Percentiles rank a stretch among this genome's conserved stretches.
Conservation (phyloP, 2,888 invertebrate genomes). For the Sepioteuthis lessoniana region DNA sequence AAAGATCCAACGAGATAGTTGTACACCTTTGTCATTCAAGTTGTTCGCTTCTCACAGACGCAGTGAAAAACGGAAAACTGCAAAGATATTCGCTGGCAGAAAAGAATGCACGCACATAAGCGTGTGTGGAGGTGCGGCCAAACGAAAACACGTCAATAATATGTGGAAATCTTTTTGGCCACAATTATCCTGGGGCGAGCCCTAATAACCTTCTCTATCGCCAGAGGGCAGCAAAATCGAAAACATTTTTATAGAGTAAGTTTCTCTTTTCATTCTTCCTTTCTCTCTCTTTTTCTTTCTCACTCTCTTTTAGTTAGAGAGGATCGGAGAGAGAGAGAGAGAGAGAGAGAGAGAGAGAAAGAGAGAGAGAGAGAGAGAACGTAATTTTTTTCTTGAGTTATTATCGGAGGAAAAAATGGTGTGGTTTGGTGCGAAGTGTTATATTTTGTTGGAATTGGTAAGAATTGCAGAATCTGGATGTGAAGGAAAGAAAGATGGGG, state of each 20-base stretch:
- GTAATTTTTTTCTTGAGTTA: too few relatives aligned
- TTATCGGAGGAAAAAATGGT: too few relatives aligned
- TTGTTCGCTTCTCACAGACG: not conserved
- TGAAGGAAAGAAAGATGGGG: too few relatives aligned
- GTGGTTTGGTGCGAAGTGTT: too few relatives aligned
- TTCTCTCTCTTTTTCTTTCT: not conserved
- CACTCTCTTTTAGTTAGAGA: not conserved
- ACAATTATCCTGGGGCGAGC: conserved; percentile 20
- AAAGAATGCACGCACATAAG: not conserved
- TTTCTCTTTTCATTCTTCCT: not conserved
- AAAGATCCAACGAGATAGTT: not conserved
- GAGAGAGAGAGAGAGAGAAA: too few relatives aligned
- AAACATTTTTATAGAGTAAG: not conserved
- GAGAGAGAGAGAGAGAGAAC: too few relatives aligned
- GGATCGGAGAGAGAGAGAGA: too few relatives aligned
- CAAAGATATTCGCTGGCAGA: not conserved
- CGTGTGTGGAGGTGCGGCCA: not conserved
- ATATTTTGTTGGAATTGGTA: too few relatives aligned
- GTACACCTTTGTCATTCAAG: conserved; percentile 33
- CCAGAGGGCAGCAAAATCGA: not conserved
- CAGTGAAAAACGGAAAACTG: not conserved
- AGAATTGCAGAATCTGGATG: too few relatives aligned
- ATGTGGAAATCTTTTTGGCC: not conserved
- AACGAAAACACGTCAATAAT: not conserved
- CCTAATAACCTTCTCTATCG: not conserved